These are phyloP conservation scores for Urocyon cinereoargenteus DNA, from an alignment of 2,797 vertebrate species.

Conservation along the genomic window DNA sequence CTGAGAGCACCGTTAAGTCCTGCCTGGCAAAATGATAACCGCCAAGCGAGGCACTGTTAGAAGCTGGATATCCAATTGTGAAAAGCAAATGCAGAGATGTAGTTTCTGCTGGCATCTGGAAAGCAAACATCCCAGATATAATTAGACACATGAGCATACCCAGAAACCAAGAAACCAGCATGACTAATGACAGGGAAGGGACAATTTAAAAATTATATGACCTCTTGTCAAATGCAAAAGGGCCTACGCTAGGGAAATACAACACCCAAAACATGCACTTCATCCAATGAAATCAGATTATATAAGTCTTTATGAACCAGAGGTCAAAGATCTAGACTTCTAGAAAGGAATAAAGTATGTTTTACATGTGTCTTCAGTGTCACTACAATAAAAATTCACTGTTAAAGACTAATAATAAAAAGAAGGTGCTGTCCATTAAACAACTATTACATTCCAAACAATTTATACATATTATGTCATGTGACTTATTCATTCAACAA, in stretches of 20 bases:
- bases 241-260: neutral
- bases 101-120: neutral
- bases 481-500: constrained; percentile 10
- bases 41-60: neutral
- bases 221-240: neutral
- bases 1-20: constrained; percentile 1
- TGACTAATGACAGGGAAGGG: neutral
- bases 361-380: neutral
- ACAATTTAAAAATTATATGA: constrained; percentile 14
- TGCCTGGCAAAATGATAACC: neutral
- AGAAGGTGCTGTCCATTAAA: neutral
- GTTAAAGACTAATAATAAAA: neutral
- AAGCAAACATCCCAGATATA: constrained; percentile 1
- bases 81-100: neutral
- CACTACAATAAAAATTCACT: neutral
- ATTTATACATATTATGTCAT: neutral
- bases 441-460: neutral
- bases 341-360: neutral
- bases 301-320: neutral
- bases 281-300: neutral
- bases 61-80: neutral
- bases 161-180: constrained; percentile 45
- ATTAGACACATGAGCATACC: neutral
- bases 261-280: neutral
- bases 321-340: neutral